Conservation (phyloP, 2,113 vertebrate genomes). For the Xiphorhynchus elegans region DNA sequence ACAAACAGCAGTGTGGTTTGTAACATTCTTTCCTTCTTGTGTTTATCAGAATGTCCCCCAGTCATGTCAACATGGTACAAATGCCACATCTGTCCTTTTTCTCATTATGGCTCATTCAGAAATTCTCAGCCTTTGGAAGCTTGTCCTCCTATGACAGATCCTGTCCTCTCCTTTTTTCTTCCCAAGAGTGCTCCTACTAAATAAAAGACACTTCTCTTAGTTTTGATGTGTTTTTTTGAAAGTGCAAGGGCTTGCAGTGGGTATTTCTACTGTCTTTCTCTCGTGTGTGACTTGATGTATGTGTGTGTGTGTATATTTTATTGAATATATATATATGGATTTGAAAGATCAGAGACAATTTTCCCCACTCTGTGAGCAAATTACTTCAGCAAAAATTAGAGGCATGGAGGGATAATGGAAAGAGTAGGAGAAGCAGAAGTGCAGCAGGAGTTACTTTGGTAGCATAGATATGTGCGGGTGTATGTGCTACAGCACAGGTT, state of each 20-base stretch:
- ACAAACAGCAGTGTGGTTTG: neutral
- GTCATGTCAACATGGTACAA: neutral
- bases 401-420: neutral
- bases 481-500: neutral
- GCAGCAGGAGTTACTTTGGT: neutral
- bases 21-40: neutral
- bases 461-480: rapidly evolving
- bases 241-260: neutral
- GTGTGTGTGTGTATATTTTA: neutral
- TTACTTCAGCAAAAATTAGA: neutral
- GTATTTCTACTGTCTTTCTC: neutral
- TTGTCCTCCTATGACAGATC: neutral
- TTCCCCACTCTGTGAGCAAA: neutral
- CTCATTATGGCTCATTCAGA: neutral
- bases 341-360: neutral
- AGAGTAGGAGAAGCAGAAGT: neutral
- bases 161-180: neutral
- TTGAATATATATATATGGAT: neutral
- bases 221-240: neutral
- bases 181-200: neutral
- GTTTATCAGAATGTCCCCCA: neutral
- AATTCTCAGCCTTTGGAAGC: neutral
- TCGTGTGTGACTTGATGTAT: neutral
- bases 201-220: neutral
- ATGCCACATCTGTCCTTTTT: neutral